A percentile compares a stretch with the other conserved stretches of the same genome.
phyloP scores from a whole-genome alignment of 92 coral and sea anemone genomes.

The Palythoa heliodiscus region DNA sequence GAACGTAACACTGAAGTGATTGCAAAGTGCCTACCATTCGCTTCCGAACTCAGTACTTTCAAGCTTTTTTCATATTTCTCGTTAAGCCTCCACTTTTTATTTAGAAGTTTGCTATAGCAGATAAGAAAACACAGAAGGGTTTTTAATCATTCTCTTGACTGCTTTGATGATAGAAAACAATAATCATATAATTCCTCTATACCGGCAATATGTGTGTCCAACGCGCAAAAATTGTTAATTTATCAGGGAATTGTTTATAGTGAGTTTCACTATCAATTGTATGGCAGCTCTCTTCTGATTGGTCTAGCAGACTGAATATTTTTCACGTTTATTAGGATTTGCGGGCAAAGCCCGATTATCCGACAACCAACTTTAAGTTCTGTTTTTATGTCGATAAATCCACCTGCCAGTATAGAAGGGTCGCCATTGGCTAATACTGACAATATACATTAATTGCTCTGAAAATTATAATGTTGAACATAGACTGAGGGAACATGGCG shows the following conservation, averaged over 20 bases:
- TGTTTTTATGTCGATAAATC: slow-evolving; percentile 70
- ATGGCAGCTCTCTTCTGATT: background rate
- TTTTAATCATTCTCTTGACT: background rate
- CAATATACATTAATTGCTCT: slow-evolving; percentile 86
- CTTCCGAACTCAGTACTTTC: background rate
- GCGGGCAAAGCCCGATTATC: slow-evolving; percentile 78
- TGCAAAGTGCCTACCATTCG: too few species aligned
- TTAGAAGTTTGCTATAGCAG: background rate
- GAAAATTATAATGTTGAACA: slow-evolving; percentile 73
- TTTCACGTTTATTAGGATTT: slow-evolving; percentile 66
- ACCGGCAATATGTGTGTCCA: background rate
- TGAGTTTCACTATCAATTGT: slow-evolving; percentile 9
- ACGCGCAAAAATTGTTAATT: slow-evolving; percentile 31
- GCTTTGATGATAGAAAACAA: background rate
- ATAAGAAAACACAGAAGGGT: background rate
- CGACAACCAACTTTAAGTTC: slow-evolving; percentile 72
- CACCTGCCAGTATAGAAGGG: slow-evolving; percentile 65
- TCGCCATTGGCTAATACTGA: slow-evolving; percentile 66
- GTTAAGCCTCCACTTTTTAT: background rate
- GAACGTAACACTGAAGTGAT: too few species aligned
- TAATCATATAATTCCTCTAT: background rate
- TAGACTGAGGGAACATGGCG: slow-evolving; percentile 89
- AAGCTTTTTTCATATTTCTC: background rate
- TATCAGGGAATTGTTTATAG: slow-evolving; percentile 19
- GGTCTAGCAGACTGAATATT: slow-evolving; percentile 48